Evolutionary conservation across 64 coral and sea anemone species (phyloP), one percentile per base, ranked within the genome.

Genomic region (Montipora sp.): DNA sequence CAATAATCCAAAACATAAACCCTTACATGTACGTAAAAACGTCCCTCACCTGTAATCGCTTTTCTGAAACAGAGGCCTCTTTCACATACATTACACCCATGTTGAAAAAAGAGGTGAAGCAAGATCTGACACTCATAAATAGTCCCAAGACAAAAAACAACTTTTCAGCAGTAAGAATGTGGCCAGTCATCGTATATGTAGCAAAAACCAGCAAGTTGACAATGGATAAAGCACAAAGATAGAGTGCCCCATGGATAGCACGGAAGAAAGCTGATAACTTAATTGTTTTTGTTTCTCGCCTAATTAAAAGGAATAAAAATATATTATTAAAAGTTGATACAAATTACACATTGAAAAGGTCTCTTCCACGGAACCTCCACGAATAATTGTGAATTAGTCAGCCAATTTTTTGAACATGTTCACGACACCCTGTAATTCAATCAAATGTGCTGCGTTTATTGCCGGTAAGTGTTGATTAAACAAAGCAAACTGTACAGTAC

Each of bases 101-200:
- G 12, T 89, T 90, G 73, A 99, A 44, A 80, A 99, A 99, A 19
- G 87, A 50, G 6, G 94, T 94, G 75, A 99, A 76, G 5, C 51
- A 22, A 21, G 89, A 19, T 19, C 95, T 78, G 16, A 82, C 77
- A 7, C 94, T 80, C 48, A 91, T 78, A 43, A 99, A 92, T 45
- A 99, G 66, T 50, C 94, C 98, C 44, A 99, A 36, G 5, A 99
- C 98, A 49, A 95, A 93, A 78, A 99, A 96, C 44, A 99, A 92
- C 80, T 85, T 94, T 61, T 90, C 87, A 12, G 98, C 73, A 0
- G 78, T 96, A 7, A 99, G 78, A 2, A 75, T 75, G 8, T 96
- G 49, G 7, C 92, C 94, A 61, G 94, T 93, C 83, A 94, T 77
- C 15, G 94, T 94, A 48, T 94, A 99, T 5, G 94, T 92, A 1